phyloP scores from a whole-genome alignment of 2,888 invertebrate species.

The Amiota minor region DNA sequence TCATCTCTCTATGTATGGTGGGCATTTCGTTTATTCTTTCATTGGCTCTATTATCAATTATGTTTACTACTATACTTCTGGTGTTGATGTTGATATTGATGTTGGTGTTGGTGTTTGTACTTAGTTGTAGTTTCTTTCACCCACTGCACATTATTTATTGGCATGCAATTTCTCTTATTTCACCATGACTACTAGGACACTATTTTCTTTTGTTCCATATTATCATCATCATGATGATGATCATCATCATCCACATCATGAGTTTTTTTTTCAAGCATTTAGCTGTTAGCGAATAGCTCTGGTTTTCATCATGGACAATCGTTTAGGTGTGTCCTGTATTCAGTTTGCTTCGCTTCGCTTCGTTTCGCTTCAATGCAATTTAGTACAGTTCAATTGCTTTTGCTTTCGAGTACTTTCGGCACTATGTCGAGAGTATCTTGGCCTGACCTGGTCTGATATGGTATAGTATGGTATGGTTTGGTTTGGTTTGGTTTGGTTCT shows the following conservation, averaged over 20 bases:
- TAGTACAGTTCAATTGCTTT: slow-evolving; percentile 21
- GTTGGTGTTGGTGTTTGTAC: neutral
- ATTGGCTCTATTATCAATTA: neutral
- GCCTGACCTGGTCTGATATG: neutral
- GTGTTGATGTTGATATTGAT: neutral
- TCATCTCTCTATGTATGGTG: neutral
- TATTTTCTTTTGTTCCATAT: neutral
- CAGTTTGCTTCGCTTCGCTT: neutral
- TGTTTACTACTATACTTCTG: neutral
- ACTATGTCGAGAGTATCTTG: neutral
- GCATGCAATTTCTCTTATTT: slow-evolving; percentile 38
- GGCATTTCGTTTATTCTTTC: neutral
- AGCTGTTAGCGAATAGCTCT: neutral
- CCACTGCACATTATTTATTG: neutral
- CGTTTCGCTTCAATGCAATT: slow-evolving; percentile 29
- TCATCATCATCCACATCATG: too few species aligned
- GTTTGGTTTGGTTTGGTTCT: neutral
- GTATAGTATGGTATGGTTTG: neutral
- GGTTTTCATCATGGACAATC: slow-evolving; percentile 2
- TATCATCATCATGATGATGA: too few species aligned
- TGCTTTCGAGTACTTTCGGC: slow-evolving; percentile 1
- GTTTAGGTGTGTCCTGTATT: slow-evolving; percentile 46
- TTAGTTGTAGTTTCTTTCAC: neutral
- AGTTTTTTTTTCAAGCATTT: slow-evolving; percentile 8
- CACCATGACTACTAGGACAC: neutral